phyloP scores from a whole-genome alignment of 2,888 invertebrate genomes.

The Drosophila anceps region DNA sequence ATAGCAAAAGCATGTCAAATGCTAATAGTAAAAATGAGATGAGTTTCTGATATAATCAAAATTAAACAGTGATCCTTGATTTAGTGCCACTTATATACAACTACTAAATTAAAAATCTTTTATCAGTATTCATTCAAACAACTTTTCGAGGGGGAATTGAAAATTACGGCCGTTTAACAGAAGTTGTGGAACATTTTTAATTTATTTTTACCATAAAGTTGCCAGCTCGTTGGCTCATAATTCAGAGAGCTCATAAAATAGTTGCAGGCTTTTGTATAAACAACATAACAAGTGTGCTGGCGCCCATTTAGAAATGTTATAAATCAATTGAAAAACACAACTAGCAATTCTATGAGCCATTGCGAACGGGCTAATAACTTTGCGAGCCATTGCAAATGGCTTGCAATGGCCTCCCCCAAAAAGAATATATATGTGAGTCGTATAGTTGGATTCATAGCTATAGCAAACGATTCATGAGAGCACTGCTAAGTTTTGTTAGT shows the following conservation, averaged over 20 bases:
- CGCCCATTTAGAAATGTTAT: constrained; percentile 46
- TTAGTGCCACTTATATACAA: background rate
- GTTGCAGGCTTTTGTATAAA: constrained; percentile 33
- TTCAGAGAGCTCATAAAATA: constrained; percentile 49
- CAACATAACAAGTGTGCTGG: constrained; percentile 34
- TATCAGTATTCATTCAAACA: background rate
- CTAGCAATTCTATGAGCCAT: constrained; percentile 56
- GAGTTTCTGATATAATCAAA: background rate
- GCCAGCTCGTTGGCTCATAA: constrained; percentile 23
- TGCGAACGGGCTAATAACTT: constrained; percentile 68
- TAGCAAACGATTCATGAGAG: constrained; percentile 32
- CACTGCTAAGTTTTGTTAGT: constrained; percentile 38
- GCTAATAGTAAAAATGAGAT: background rate
- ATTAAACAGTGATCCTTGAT: background rate
- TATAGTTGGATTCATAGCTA: background rate
- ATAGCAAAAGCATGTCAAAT: background rate
- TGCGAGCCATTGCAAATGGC: constrained; percentile 51
- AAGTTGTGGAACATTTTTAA: constrained; percentile 23
- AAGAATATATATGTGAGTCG: background rate
- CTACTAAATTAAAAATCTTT: constrained; percentile 1
- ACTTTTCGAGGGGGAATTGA: background rate
- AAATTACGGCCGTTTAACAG: constrained; percentile 1
- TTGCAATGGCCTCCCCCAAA: constrained; percentile 18
- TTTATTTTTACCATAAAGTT: constrained; percentile 18
- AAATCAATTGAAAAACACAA: constrained; percentile 65